Conservation (phyloP, 2,888 invertebrate genomes). For the Stenolophus ochropezus region DNA sequence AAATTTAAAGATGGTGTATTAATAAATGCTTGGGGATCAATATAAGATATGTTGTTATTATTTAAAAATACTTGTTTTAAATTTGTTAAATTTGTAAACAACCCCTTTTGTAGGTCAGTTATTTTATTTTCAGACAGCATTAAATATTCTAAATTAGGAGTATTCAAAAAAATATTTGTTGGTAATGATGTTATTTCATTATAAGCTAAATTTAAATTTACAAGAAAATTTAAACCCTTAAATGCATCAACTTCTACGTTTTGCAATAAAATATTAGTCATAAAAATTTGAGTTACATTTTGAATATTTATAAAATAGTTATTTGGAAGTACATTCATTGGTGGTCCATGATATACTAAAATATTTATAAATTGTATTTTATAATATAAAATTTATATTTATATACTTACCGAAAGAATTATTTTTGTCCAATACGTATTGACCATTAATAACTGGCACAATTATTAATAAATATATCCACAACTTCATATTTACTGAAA, state of each 20-base stretch:
- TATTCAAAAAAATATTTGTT: not conserved
- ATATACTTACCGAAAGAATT: not conserved
- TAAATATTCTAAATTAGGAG: not conserved
- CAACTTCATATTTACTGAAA: no score
- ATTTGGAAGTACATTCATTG: not conserved
- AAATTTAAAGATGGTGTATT: not conserved
- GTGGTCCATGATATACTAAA: not conserved
- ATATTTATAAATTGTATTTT: not conserved
- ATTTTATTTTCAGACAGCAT: not conserved
- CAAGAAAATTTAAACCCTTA: not conserved
- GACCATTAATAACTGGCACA: not conserved
- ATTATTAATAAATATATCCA: no score
- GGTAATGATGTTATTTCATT: constrained; percentile 3
- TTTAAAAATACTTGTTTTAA: not conserved
- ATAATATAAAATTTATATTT: not conserved
- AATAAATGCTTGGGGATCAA: not conserved
- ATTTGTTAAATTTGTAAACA: not conserved
- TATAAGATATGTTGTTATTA: not conserved
- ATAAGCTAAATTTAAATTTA: not conserved
- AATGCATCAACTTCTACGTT: not conserved
- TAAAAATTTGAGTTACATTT: not conserved
- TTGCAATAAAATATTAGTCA: not conserved
- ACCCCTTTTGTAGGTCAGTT: not conserved
- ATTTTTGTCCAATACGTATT: no score
- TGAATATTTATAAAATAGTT: not conserved